phyloP scores from a whole-genome alignment of 2,113 vertebrate species.

The Burhinus bistriatus region DNA sequence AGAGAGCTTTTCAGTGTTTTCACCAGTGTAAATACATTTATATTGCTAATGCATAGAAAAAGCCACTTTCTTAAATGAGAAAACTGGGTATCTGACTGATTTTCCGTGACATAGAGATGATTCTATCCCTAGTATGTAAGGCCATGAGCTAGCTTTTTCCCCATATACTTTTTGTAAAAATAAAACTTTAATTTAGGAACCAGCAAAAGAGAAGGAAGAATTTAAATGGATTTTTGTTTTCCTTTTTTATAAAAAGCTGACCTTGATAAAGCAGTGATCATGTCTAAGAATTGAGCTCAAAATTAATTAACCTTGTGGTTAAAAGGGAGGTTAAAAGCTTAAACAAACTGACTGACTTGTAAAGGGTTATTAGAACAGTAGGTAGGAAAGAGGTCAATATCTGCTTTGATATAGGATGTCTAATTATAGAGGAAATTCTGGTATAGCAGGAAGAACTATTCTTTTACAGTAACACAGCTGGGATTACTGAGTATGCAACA shows the following conservation, averaged over 20 bases:
- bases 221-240: background rate
- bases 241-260: background rate
- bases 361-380: background rate
- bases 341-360: rapidly evolving
- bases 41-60: background rate
- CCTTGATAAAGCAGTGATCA: background rate
- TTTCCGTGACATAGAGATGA: background rate
- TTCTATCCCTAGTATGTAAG: background rate
- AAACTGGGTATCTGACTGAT: background rate
- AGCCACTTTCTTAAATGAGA: background rate
- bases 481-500: background rate
- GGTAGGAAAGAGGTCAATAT: background rate
- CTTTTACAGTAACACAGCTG: background rate
- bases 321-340: background rate
- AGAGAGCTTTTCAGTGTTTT: background rate
- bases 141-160: background rate
- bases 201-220: background rate
- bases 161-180: background rate
- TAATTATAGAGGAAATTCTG: background rate
- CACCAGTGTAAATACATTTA: background rate
- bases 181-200: background rate
- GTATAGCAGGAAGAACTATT: background rate
- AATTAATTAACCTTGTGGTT: background rate
- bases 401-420: background rate
- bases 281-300: background rate